Conservation (phyloP, 2,888 invertebrate genomes). For the Antheraea assamensis region DNA sequence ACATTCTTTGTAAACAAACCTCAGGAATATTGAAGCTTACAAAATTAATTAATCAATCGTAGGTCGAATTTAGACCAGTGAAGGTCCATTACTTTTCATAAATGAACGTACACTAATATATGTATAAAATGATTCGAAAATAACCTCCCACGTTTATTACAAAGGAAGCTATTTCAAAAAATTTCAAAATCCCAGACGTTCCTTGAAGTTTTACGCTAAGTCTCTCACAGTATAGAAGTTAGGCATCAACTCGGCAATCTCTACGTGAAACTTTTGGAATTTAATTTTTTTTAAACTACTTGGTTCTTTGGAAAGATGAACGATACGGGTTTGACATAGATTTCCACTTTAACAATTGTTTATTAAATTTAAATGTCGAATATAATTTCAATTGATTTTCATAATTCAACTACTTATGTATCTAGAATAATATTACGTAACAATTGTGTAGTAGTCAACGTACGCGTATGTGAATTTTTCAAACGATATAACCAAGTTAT, state of each 20-base stretch:
- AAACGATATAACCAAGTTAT: no score
- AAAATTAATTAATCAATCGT: no score
- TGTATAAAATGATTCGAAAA: not conserved
- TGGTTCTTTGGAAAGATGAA: conserved; percentile 41
- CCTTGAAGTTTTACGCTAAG: conserved; percentile 56
- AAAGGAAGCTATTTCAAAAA: conserved; percentile 58
- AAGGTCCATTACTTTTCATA: not conserved
- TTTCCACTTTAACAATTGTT: conserved; percentile 21
- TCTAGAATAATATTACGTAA: not conserved
- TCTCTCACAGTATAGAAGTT: conserved; percentile 53
- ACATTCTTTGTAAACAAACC: no score
- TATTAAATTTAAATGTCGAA: conserved; percentile 1
- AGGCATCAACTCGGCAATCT: conserved; percentile 51
- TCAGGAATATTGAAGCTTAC: no score
- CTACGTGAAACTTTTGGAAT: conserved; percentile 55
- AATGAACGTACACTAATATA: not conserved
- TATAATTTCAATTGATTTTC: not conserved
- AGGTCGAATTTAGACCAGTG: not conserved
- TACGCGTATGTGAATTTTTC: no score
- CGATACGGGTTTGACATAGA: conserved; percentile 41
- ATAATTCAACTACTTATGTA: not conserved
- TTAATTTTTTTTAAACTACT: conserved; percentile 64
- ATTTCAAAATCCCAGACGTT: conserved; percentile 48
- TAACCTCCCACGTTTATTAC: conserved; percentile 41
- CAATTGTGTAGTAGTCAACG: no score